These are phyloP conservation scores for Mechanitis mazaeus DNA, from an alignment of 2,888 invertebrate species.

Conservation along the genomic window DNA sequence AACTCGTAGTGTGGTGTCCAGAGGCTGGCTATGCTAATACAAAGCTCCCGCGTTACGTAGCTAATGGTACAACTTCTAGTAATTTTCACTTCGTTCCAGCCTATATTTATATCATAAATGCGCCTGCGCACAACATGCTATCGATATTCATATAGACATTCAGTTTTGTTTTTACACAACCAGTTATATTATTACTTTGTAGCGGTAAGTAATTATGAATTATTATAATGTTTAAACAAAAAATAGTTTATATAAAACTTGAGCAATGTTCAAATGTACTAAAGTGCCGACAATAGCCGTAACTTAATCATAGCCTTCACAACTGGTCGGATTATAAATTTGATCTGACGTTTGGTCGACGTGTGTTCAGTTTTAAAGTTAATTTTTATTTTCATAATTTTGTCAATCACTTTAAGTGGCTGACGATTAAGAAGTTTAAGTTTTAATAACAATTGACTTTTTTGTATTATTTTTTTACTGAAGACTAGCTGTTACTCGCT, in stretches of 20 bases:
- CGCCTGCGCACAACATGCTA: constrained; percentile 15
- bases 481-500: no score
- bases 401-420: no score
- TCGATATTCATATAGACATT: neutral
- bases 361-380: constrained; percentile 13
- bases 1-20: constrained; percentile 12
- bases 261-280: constrained; percentile 1
- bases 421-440: no score
- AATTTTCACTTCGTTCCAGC: constrained; percentile 60
- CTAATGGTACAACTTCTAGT: constrained; percentile 60
- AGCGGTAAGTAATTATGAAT: neutral
- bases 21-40: constrained; percentile 24
- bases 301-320: constrained; percentile 4
- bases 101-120: constrained; percentile 43
- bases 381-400: constrained; percentile 4
- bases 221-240: no score
- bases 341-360: constrained; percentile 21
- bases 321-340: constrained; percentile 16
- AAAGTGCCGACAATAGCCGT: neutral
- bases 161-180: neutral
- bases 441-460: no score
- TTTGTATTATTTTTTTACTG: no score
- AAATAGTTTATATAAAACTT: neutral
- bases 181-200: neutral
- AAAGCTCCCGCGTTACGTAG: constrained; percentile 30